Evolutionary conservation across 1,140 invertebrate species (phyloP), one percentile per base, ranked within the genome.

Genomic region (Zaprionus inermis): DNA sequence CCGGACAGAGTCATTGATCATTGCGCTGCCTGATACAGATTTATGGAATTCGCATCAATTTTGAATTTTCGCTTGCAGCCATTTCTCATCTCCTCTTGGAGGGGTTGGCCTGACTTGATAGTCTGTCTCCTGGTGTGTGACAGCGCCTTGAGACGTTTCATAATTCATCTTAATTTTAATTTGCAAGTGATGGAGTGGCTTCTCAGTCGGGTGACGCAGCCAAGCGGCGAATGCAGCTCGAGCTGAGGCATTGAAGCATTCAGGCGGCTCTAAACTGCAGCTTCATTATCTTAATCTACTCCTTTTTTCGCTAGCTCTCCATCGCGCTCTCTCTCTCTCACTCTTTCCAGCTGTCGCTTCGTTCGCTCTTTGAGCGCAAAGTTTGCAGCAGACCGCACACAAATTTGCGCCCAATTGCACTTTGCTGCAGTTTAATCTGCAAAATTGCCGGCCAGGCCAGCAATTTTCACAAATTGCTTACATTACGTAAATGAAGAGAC

Each of bases 101-200:
- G 36, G 24, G 20, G 36, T 44, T 55, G 4, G 54, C 57, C 24
- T 44, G 51, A 69, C 65, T 69, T 73, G 71, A 73, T 73, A 49
- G 72, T 63, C 72, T 74, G 66, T 74, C 66, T 74, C 72, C 66
- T 74, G 72, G 32, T 52, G 41, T 64, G 52, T 74, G 72, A 74
- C 72, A 74, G 72, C 72, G 59, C 59, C 72, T 74, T 57, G 72
- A 70, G 72, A 74, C 72, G 59, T 64, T 64, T 70, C 84, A 89
- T 89, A 89, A 81, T 88, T 88, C 84, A 88, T 88, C 84, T 89
- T 88, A 84, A 88, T 88, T 89, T 88, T 89, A 88, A 88, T 88
- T 88, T 89, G 74, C 77, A 67, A 88, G 84, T 89, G 83, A 88
- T 89, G 84, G 83, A 88, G 83, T 88, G 70, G 84, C 84, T 83